These are phyloP conservation scores for Thaleichthys pacificus DNA, from an alignment of 2,797 vertebrate species.

Conservation along the genomic window DNA sequence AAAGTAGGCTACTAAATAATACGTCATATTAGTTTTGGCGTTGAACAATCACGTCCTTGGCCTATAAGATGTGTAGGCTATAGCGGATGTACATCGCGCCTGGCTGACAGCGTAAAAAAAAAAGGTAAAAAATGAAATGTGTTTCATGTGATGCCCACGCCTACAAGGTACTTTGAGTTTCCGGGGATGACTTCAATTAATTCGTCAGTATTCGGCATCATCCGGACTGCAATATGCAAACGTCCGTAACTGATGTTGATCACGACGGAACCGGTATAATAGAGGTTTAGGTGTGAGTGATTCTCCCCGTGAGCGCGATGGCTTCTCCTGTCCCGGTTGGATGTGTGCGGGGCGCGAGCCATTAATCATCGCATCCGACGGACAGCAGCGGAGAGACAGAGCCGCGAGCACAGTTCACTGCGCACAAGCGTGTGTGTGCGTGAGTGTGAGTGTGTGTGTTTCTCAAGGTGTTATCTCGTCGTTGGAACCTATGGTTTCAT, in stretches of 20 bases:
- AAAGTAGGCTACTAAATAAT: no score
- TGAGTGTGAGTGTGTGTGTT: slow-evolving; percentile 5
- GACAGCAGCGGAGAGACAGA: slow-evolving; percentile 36
- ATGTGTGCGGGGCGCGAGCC: slow-evolving; percentile 57
- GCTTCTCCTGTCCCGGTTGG: slow-evolving; percentile 56
- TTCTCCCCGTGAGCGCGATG: slow-evolving; percentile 49
- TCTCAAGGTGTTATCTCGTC: background rate
- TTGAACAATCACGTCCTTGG: no score
- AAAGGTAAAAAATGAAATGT: background rate
- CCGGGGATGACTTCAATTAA: background rate
- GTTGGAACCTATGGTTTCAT: background rate
- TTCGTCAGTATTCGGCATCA: background rate
- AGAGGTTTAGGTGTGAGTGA: slow-evolving; percentile 41
- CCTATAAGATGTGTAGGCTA: no score
- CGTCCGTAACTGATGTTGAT: slow-evolving; percentile 26
- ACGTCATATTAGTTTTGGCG: no score
- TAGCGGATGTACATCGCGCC: no score
- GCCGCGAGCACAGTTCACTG: slow-evolving; percentile 5
- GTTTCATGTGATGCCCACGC: background rate
- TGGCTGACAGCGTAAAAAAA: no score
- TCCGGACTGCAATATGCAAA: background rate
- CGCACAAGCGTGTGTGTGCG: background rate
- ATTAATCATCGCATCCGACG: slow-evolving; percentile 66
- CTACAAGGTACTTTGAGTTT: background rate
- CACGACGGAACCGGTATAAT: slow-evolving; percentile 23